Conservation (phyloP, 2,797 vertebrate species). For the Gobio occitaniae region DNA sequence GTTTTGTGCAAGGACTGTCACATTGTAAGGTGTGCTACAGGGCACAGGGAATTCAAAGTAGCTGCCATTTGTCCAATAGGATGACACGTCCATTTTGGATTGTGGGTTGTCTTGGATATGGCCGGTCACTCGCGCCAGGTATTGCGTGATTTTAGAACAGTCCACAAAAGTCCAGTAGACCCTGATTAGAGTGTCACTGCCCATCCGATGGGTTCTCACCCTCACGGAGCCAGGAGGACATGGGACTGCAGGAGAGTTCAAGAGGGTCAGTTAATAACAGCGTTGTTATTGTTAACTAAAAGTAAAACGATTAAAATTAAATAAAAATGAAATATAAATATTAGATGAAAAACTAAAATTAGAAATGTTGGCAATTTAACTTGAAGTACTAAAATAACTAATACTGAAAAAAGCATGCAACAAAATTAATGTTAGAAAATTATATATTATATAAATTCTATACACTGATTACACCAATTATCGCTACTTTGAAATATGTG, state of each 20-base stretch:
- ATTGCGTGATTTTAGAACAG: conserved; percentile 70
- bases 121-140: conserved; percentile 70
- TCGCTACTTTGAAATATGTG: neutral
- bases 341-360: neutral
- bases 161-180: conserved; percentile 71
- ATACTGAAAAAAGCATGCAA: neutral
- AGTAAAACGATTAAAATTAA: neutral
- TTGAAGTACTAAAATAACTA: neutral
- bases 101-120: conserved; percentile 66
- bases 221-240: conserved; percentile 70
- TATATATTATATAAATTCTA: too few relatives aligned
- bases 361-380: neutral
- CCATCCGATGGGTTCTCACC: conserved; percentile 62
- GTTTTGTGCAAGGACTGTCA: conserved; percentile 74
- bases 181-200: conserved; percentile 65
- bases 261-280: conserved; percentile 53
- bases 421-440: neutral
- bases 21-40: conserved; percentile 74
- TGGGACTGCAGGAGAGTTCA: conserved; percentile 62
- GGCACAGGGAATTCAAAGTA: conserved; percentile 80
- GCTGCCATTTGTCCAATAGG: conserved; percentile 73
- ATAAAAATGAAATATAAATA: neutral
- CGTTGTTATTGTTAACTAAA: neutral
- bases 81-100: conserved; percentile 67
- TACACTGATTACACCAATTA: neutral